Percentiles rank a stretch among this genome's conserved stretches.
Conservation (phyloP, 2,797 vertebrate species). For the Pogoniulus pusillus region DNA sequence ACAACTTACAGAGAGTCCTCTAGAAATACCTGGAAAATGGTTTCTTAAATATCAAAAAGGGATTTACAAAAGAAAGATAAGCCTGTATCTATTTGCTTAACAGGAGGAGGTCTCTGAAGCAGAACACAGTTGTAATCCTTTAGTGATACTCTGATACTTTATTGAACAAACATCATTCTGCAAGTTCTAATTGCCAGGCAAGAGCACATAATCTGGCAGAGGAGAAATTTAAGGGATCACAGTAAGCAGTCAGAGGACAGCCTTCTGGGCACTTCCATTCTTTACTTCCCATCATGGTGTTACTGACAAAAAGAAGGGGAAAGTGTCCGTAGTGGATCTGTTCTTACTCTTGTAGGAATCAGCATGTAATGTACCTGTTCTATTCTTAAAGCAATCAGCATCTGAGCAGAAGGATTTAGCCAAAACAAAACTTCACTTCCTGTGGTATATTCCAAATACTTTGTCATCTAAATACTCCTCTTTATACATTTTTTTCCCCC, state of each 20-base stretch:
- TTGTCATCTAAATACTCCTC: neutral
- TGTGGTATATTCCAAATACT: neutral
- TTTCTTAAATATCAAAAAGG: neutral
- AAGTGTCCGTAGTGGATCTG: neutral
- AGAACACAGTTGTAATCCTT: neutral
- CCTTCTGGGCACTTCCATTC: neutral
- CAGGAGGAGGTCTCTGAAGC: neutral
- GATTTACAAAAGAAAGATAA: neutral
- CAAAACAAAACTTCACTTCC: neutral
- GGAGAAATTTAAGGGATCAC: neutral
- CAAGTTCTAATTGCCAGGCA: neutral
- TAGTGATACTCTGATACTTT: neutral
- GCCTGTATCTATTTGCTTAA: neutral
- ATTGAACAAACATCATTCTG: neutral
- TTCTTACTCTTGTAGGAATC: neutral
- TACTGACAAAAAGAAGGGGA: neutral
- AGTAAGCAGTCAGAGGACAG: rapidly evolving
- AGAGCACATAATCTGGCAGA: neutral
- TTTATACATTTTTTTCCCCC: neutral
- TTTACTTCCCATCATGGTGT: neutral
- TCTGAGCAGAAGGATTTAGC: neutral
- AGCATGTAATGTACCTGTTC: neutral
- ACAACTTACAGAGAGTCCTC: neutral
- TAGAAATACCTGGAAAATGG: neutral
- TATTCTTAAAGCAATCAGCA: neutral